Base-by-base conservation (phyloP, 2,113 vertebrate genomes). In the Bufo bufo region DNA sequence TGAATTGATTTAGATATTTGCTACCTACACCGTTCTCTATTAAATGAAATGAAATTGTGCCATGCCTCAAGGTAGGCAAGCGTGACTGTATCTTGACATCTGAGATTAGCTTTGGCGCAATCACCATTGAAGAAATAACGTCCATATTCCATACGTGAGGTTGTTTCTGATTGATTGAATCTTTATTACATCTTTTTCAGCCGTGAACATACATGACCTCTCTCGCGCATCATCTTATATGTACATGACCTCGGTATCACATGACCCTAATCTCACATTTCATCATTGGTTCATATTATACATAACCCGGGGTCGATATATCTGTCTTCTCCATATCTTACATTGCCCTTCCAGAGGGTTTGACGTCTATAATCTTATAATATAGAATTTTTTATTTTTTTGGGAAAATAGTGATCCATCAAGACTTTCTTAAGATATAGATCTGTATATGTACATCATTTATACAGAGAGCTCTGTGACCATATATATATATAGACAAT, bases 381-480 rank as follows among this genome's bases (percentile, higher is more conserved):
- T 75, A 75, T 75, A 75, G 71, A 74, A 1, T 71, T 47, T 33
- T 33, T 33, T 33, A 1, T 47, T 47, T 74, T 77, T 52, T 11
- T 47, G 19, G 52, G 63, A 65, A 71, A 84, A 84, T 71, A 84
- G n/a, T 54, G 82, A 71, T 49, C 47, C 61, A 4, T 69, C 9
- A 23, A 47, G n/a, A n/a, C 45, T 33, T 52, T 71, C 47, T 54
- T 49, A 65, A 13, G 81, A 83, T 82, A 72, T 61, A 88, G 79
- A 82, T 88, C 19, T 82, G 56, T 75, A 11, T 88, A 88, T 82
- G 49, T 83, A 88, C 79, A 88, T 17, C 11, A 33, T 86, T 12
- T 65, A 49, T 20, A 47, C 11, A 83, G 59, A n/a, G 7, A 13
- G 43, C 54, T 58, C 58, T 77, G 72, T 58, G 82, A 19, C 43